Conservation (phyloP, 2,797 vertebrate species). For the Amniataba percoides region DNA sequence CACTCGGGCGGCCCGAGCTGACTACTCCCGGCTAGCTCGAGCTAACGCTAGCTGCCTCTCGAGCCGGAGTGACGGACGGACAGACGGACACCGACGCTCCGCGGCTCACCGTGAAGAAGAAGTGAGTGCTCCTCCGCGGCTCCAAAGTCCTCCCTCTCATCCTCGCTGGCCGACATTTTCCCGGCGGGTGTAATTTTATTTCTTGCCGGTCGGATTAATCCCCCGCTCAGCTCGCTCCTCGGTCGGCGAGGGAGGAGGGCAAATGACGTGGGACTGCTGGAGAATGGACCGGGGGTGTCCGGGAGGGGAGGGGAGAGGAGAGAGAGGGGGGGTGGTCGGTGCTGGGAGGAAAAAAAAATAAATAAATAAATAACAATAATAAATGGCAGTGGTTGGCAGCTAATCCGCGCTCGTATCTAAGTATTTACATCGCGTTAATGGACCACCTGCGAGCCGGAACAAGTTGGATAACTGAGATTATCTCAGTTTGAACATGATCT, state of each 20-base stretch:
- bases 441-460: constrained; percentile 62
- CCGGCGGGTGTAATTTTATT: constrained; percentile 55
- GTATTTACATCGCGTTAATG: constrained; percentile 33
- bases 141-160: constrained; percentile 84
- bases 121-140: constrained; percentile 76
- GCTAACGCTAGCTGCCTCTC: constrained; percentile 78
- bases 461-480: constrained; percentile 68
- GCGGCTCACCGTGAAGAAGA: constrained; percentile 81
- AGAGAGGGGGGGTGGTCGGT: constrained; percentile 72
- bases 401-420: constrained; percentile 14
- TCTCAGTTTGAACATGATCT: constrained; percentile 28
- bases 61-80: constrained; percentile 64
- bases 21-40: constrained; percentile 65
- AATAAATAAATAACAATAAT: constrained; percentile 26
- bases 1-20: constrained; percentile 62
- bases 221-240: constrained; percentile 77
- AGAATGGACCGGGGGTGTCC: constrained; percentile 83
- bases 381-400: constrained; percentile 43
- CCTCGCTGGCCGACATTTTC: constrained; percentile 87
- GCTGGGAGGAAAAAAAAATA: constrained; percentile 57
- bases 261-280: constrained; percentile 83
- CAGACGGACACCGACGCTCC: no score
- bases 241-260: constrained; percentile 83
- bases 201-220: constrained; percentile 72
- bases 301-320: constrained; percentile 79